These are phyloP conservation scores for Rhodinocichla rosea DNA, from an alignment of 2,113 vertebrate genomes.

Conservation along the genomic window DNA sequence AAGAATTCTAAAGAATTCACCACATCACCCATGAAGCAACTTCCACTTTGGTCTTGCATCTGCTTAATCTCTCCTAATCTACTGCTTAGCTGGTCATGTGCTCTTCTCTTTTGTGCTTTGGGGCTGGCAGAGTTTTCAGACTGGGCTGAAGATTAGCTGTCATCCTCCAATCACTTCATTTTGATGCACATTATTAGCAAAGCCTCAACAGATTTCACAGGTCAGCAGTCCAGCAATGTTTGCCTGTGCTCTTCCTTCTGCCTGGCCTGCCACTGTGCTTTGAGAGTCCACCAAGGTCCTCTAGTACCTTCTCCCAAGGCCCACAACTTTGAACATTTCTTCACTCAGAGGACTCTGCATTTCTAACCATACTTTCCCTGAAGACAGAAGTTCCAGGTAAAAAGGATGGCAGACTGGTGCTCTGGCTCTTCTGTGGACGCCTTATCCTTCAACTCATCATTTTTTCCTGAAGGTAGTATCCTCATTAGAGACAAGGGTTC, in stretches of 20 bases:
- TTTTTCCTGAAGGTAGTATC: background rate
- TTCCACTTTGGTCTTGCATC: background rate
- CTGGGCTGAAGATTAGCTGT: background rate
- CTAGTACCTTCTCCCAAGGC: background rate
- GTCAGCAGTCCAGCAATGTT: background rate
- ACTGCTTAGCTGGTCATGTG: background rate
- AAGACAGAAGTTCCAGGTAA: background rate
- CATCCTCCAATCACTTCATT: background rate
- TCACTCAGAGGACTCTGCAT: background rate
- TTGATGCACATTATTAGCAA: background rate
- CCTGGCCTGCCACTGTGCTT: background rate
- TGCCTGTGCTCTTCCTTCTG: background rate
- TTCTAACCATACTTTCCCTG: background rate
- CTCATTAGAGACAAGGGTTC: background rate
- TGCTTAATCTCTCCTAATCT: background rate
- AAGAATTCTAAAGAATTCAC: background rate
- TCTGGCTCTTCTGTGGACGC: background rate
- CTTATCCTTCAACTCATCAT: background rate
- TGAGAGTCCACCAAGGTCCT: background rate
- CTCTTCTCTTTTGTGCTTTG: background rate
- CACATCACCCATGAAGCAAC: background rate
- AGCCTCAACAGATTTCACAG: background rate
- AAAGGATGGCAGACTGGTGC: background rate
- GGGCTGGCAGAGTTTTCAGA: background rate
- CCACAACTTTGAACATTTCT: background rate